Percentiles rank a stretch among this genome's conserved stretches.
Conservation (phyloP, 2,797 vertebrate genomes). For the Poeciliopsis infans region DNA sequence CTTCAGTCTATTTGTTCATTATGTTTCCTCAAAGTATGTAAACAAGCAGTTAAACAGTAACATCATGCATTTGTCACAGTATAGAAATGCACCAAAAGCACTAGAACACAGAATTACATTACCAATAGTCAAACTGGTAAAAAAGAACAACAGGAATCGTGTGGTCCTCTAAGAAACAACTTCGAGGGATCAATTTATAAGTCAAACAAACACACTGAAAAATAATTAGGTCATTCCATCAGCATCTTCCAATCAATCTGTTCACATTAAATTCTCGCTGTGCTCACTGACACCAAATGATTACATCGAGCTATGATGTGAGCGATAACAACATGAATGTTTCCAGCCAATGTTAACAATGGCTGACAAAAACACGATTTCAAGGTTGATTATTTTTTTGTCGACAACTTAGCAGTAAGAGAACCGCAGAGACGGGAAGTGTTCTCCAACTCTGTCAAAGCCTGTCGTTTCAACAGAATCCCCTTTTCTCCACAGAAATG, state of each 20-base stretch:
- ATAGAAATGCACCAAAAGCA: background rate
- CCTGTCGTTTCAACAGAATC: slow-evolving; percentile 25
- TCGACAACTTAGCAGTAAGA: slow-evolving; percentile 7
- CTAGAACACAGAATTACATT: background rate
- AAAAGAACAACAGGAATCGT: slow-evolving; percentile 4
- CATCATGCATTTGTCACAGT: background rate
- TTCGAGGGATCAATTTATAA: background rate
- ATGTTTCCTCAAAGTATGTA: background rate
- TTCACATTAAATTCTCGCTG: slow-evolving; percentile 10
- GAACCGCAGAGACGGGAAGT: background rate
- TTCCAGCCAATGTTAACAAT: slow-evolving; percentile 9
- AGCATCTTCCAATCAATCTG: slow-evolving; percentile 2
- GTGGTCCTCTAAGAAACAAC: slow-evolving; percentile 27
- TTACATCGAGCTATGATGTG: slow-evolving; percentile 9
- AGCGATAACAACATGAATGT: slow-evolving; percentile 5
- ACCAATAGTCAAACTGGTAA: background rate
- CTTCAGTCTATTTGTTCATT: background rate
- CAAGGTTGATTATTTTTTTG: slow-evolving; percentile 14
- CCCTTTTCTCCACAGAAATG: slow-evolving; percentile 42
- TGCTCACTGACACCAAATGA: background rate
- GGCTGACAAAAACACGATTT: background rate
- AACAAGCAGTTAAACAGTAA: background rate
- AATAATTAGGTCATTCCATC: background rate
- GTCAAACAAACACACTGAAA: background rate
- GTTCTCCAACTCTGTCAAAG: background rate